Evolutionary conservation across 2,797 vertebrate genomes (phyloP).

Genomic region (Peromyscus melanophrys): DNA sequence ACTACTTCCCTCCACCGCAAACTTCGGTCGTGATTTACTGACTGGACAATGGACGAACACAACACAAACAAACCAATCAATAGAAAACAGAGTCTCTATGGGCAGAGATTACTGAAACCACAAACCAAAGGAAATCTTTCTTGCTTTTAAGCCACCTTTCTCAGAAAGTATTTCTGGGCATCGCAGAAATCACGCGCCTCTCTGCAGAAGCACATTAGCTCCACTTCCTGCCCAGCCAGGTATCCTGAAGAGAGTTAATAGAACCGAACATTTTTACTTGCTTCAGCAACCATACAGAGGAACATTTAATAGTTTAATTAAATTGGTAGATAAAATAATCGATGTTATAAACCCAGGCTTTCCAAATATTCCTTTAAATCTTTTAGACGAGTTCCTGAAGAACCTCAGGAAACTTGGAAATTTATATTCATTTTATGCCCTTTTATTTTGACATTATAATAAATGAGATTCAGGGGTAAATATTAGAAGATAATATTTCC

Average conservation of each 20-base stretch:
- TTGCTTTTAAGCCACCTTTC: neutral
- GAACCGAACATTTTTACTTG: neutral
- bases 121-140: neutral
- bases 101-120: neutral
- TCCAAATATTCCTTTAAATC: neutral
- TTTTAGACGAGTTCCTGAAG: slow-evolving; percentile 27
- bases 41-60: neutral
- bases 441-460: slow-evolving; percentile 66
- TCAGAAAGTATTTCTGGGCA: neutral
- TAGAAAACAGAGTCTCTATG: neutral
- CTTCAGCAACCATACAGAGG: neutral
- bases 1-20: rapidly evolving
- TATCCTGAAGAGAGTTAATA: neutral
- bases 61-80: neutral
- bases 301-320: slow-evolving; percentile 11
- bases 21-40: neutral
- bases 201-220: neutral
- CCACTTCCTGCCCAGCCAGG: neutral
- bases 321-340: slow-evolving; percentile 42
- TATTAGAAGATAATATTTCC: slow-evolving; percentile 68
- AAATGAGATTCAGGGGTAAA: slow-evolving; percentile 42
- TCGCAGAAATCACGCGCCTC: neutral
- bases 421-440: slow-evolving; percentile 67
- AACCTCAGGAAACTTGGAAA: slow-evolving; percentile 50
- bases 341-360: neutral